A percentile compares a stretch with the other conserved stretches of the same genome.
Conservation (phyloP, 2,888 invertebrate genomes). For the Geotrupes spiniger region DNA sequence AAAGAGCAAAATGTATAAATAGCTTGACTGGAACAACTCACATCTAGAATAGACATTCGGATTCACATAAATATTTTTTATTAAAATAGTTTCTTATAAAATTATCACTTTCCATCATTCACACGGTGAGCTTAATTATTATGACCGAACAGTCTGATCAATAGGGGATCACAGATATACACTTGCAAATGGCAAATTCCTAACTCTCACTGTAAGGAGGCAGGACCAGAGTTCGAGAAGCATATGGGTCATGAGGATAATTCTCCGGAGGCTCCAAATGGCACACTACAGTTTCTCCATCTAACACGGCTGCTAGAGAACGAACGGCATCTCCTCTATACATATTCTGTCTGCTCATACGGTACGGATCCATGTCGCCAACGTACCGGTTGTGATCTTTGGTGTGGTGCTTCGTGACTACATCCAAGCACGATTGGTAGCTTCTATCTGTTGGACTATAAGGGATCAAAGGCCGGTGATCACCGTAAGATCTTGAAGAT, state of each 20-base stretch:
- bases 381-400: constrained; percentile 49
- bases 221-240: constrained; percentile 56
- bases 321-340: constrained; percentile 59
- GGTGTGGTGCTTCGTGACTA: constrained; percentile 46
- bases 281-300: constrained; percentile 84
- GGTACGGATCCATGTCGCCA: constrained; percentile 54
- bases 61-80: constrained; percentile 43
- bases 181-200: constrained; percentile 51
- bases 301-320: constrained; percentile 73
- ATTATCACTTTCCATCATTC: constrained; percentile 51
- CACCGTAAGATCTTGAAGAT: constrained; percentile 74
- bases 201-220: constrained; percentile 64
- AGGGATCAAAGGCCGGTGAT: constrained; percentile 76
- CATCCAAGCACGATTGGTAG: constrained; percentile 41
- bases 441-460: constrained; percentile 67
- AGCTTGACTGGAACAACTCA: constrained; percentile 47
- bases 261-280: constrained; percentile 72
- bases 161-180: constrained; percentile 53
- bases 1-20: constrained; percentile 26
- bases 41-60: constrained; percentile 44
- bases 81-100: constrained; percentile 51
- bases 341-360: constrained; percentile 54
- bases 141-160: constrained; percentile 45
- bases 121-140: constrained; percentile 46
- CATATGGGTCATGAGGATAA: constrained; percentile 53